Evolutionary conservation across 2,888 invertebrate species (phyloP), one percentile per base, ranked within the genome.

Genomic region (Ommatoiulus sabulosus): DNA sequence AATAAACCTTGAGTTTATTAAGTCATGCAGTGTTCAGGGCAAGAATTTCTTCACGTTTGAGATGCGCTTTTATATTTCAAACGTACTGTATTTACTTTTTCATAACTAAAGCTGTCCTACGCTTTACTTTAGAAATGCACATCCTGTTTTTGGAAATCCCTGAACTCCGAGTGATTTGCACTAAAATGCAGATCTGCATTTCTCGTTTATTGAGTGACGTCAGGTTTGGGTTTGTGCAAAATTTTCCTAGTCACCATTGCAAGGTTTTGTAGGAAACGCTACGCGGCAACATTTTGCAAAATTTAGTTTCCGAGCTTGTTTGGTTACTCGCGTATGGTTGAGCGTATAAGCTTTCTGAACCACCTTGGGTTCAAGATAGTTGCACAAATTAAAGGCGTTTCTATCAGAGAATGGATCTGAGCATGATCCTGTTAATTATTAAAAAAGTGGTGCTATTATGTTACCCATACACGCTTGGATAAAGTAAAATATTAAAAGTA

Each of bases 1-100:
- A 48, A 52, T 52, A 52, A 80, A 24, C 80, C 80, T 80, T 43
- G 35, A 80, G 80, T 80, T 35, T 80, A 43, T 72, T n/a, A 24
- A 15, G 35, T 35, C 80, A 80, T 72, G 24, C n/a, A 72, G 0
- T 15, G 15, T 80, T 6, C 20, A n/a, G 20, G 63, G 52, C 12
- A 52, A 52, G 52, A 52, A 35, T 52, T 52, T 52, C 52, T 52
- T 12, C 15, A 52, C 12, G 52, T 15, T 52, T 12, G 52, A 35
- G 35, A 35, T 35, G 35, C 35, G 35, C 35, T 35, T 35, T 35
- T 35, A 35, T 35, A 35, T 35, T 35, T 35, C 35, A 35, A 35
- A 35, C 35, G 52, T 17, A 52, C 52, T 52, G 46, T 72, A 7
- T 80, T 80, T 43, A 43, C 80, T 35, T 24, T 15, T 80, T 43